Base-by-base conservation (phyloP, 2,113 vertebrate species). In the Agelaius tricolor region DNA sequence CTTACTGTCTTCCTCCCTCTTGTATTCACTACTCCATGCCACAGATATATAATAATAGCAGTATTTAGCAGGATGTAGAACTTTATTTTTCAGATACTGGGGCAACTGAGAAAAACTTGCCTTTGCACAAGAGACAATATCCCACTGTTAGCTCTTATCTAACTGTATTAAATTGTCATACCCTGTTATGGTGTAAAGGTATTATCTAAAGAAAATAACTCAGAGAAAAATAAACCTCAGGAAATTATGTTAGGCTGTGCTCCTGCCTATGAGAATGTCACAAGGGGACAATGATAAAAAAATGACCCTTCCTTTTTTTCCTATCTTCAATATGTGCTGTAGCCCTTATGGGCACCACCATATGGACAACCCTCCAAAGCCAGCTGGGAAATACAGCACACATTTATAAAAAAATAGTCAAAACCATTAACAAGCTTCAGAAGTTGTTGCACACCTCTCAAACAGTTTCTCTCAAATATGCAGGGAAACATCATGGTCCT, bases 121-220 rank as follows among this genome's bases (percentile, higher is more conserved):
- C 59, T 88, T 93, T 76, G 46, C 55, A 79, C 66, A 88, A 58
- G 54, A 83, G 28, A 90, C 54, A 37, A 33, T 26, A 90, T 46
- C 37, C 11, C 54, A 77, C 35, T 55, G 90, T 85, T 76, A 86
- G 63, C 73, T 96, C 63, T 90, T 79, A 73, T 75, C 58, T 79
- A 88, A 79, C n/a, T 63, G 20, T 31, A 88, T 77, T 93, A 66
- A 80, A 83, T 49, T 2, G 1, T 67, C 79, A 84, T 39, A 71
- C 7, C 74, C 18, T 52, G 55, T 76, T 88, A 66, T 3, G 12
- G 67, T 74, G 6, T 30, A 77, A 83, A 92, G 41, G 22, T 33
- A 77, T 93, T 86, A 73, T 30, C 72, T 62, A 58, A 88, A 92
- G 51, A 76, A 94, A 92, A 74, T 19, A 93, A 90, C 54, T 46